Evolutionary conservation across 2,888 invertebrate species (phyloP).

Genomic region (Ochropleura leucogaster): DNA sequence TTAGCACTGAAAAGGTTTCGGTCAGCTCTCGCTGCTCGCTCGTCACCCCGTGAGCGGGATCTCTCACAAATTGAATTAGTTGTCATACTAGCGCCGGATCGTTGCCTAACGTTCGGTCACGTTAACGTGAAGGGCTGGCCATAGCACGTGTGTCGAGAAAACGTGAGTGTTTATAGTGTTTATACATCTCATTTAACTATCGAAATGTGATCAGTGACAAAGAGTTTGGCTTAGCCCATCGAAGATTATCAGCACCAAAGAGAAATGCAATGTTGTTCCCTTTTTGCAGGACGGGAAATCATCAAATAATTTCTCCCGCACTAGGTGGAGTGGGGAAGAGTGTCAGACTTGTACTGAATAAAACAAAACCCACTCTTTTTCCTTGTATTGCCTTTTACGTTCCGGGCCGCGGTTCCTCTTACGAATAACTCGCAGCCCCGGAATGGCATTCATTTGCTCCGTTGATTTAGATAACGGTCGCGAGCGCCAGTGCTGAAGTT

Average conservation of each 20-base stretch:
- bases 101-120: not conserved
- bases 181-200: not conserved
- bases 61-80: conserved; percentile 38
- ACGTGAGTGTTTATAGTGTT: not conserved
- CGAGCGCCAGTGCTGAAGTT: not conserved
- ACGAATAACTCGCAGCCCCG: too few relatives aligned
- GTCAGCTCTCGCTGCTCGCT: not conserved
- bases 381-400: too few relatives aligned
- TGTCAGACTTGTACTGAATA: too few relatives aligned
- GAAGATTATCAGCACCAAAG: too few relatives aligned
- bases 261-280: not conserved
- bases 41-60: conserved; percentile 6
- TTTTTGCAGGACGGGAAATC: too few relatives aligned
- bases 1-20: conserved; percentile 28
- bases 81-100: not conserved
- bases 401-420: too few relatives aligned
- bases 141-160: not conserved
- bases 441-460: not conserved
- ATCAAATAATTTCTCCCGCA: too few relatives aligned
- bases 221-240: too few relatives aligned
- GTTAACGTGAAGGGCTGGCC: conserved; percentile 7
- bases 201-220: too few relatives aligned
- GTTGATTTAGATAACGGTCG: not conserved
- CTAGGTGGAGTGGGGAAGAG: too few relatives aligned
- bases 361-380: too few relatives aligned